A percentile compares a stretch with the other conserved stretches of the same genome.
Evolutionary conservation across 2,113 vertebrate genomes (phyloP).

Genomic region (Columba janthina): DNA sequence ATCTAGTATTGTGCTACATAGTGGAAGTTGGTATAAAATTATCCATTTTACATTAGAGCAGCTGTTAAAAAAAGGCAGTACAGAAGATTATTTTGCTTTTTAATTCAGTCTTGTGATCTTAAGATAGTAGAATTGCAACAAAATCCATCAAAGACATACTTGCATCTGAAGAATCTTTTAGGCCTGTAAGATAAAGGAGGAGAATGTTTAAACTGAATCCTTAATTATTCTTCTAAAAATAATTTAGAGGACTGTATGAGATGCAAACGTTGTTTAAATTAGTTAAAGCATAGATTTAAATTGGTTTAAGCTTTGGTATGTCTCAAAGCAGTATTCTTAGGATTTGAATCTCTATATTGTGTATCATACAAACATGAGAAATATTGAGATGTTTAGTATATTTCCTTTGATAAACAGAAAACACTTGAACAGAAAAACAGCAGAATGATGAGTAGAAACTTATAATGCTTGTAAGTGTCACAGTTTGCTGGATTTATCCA

Average conservation of each 20-base stretch:
- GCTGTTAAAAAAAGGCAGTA: neutral
- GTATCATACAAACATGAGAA: neutral
- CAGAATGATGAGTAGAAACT: neutral
- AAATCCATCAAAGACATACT: neutral
- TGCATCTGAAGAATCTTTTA: neutral
- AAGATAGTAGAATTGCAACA: neutral
- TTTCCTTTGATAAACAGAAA: neutral
- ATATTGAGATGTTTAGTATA: neutral
- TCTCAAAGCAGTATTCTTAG: neutral
- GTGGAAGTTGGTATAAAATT: neutral
- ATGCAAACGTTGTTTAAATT: neutral
- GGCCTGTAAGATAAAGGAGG: neutral
- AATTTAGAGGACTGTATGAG: neutral
- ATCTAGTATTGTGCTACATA: neutral
- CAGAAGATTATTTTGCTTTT: neutral
- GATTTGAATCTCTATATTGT: neutral
- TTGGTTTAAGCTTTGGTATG: neutral
- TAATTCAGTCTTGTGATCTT: neutral
- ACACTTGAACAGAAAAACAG: neutral
- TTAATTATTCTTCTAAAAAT: neutral
- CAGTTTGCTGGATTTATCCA: neutral
- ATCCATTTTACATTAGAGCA: neutral
- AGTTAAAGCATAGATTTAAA: neutral
- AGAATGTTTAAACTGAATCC: neutral
- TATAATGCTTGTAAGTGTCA: neutral